Base-by-base conservation (phyloP, 2,113 vertebrate genomes). In the Pipa parva region DNA sequence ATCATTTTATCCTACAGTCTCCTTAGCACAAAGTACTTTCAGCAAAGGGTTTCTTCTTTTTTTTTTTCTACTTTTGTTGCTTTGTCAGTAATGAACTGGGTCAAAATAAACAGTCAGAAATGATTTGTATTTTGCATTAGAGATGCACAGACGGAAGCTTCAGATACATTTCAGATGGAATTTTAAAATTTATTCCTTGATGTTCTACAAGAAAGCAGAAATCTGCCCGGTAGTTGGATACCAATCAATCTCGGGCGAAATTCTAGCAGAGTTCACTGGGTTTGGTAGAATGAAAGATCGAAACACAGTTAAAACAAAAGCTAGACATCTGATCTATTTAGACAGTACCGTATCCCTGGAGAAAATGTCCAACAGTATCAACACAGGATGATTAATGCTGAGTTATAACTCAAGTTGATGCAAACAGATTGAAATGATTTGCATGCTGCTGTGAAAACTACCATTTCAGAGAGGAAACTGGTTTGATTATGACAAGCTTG, bases 361-460 rank as follows among this genome's bases (percentile, higher is more conserved):
- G 15, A 22, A 59, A 7, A 21, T 4, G 33, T 58, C 21, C 17
- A 22, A 36, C 29, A 59, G 15, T 55, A 29, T 55, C 15, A 25
- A 26, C 3, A 18, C 17, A 18, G 15, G 15, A 28, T 26, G 33
- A 42, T 42, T 42, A 42, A 59, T 59, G 36, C 42, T 12, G 37
- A 7, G 24, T 59, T 37, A 59, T 59, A 42, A 7, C 17, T 4
- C 57, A 42, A 12, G 7, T 27, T 36, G 26, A 20, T 58, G 29
- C 31, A 13, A 37, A 26, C 37, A 59, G 17, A 45, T 24, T 45
- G 58, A 59, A 59, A 59, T 25, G 10, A 59, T 45, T 59, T 59
- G 37, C 37, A 59, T n/a, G 25, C 15, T 42, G 37, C 25, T 45
- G 17, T 1, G 37, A 25, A 39, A 12, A 36, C 33, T 36, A 5